Evolutionary conservation across 2,888 invertebrate genomes (phyloP).

Genomic region (Rotaria magnacalcarata): DNA sequence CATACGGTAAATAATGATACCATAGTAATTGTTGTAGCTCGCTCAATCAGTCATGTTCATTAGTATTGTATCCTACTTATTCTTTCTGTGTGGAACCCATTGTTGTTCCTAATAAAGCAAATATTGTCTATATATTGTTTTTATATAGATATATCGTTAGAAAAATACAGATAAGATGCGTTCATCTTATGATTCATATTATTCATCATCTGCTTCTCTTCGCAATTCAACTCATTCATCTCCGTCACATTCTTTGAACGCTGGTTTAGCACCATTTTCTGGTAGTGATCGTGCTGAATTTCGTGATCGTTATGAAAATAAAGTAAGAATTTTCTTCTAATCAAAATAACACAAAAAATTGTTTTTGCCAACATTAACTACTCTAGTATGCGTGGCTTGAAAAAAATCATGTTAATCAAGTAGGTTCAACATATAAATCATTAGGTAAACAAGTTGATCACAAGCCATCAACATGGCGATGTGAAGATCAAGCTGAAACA

Average conservation of each 20-base stretch:
- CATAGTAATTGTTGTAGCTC: background rate
- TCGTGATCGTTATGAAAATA: conserved; percentile 28
- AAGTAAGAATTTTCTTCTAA: background rate
- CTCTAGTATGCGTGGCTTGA: conserved; percentile 46
- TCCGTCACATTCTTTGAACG: background rate
- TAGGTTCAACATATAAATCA: conserved; percentile 44
- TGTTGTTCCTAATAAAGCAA: background rate
- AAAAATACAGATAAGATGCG: background rate
- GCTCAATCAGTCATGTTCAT: background rate
- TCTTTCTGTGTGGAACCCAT: background rate
- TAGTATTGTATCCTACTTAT: background rate
- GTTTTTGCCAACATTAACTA: background rate
- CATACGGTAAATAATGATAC: background rate
- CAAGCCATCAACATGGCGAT: conserved; percentile 45
- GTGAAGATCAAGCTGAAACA: conserved; percentile 44
- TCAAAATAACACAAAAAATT: background rate
- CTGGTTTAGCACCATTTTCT: background rate
- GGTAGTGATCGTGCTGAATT: conserved; percentile 1
- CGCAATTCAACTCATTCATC: background rate
- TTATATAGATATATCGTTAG: background rate
- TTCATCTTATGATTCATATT: background rate
- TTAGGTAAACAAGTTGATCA: conserved; percentile 43
- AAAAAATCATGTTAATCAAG: conserved; percentile 45
- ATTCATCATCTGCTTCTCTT: background rate
- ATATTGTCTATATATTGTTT: background rate